Conservation (phyloP, 1,140 invertebrate species). For the Calephelis nemesis region DNA sequence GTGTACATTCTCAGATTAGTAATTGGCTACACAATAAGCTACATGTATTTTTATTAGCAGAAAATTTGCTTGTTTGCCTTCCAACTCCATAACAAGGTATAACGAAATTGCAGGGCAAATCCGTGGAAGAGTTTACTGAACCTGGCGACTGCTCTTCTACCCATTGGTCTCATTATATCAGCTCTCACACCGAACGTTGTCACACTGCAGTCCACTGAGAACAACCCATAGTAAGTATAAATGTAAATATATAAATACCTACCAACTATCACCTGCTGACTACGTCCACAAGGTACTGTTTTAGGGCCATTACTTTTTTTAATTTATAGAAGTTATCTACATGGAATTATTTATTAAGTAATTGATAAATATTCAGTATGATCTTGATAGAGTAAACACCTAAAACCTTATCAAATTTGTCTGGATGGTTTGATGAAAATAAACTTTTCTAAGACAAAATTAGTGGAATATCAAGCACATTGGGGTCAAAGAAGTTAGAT, state of each 20-base stretch:
- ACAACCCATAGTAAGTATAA: slow-evolving; percentile 40
- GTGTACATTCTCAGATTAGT: too few species aligned
- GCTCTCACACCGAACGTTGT: slow-evolving; percentile 80
- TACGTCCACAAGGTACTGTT: background rate
- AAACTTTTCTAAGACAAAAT: too few species aligned
- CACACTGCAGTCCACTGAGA: slow-evolving; percentile 58
- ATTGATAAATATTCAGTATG: too few species aligned
- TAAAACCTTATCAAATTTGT: too few species aligned
- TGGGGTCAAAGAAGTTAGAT: too few species aligned
- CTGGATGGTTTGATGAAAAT: too few species aligned
- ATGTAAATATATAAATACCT: too few species aligned
- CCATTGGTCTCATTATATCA: slow-evolving; percentile 79
- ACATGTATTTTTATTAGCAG: background rate
- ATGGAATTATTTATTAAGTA: too few species aligned
- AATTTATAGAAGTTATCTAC: too few species aligned
- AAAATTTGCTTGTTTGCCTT: too few species aligned
- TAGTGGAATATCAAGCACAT: too few species aligned
- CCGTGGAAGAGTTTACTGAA: slow-evolving; percentile 77
- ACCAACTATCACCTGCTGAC: background rate
- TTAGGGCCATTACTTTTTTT: background rate
- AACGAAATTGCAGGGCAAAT: slow-evolving; percentile 39
- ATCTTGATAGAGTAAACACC: too few species aligned
- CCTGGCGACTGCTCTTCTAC: slow-evolving; percentile 78
- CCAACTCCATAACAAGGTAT: background rate
- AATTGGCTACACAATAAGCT: background rate